phyloP scores from a whole-genome alignment of 2,797 vertebrate genomes.

The Clarias platycephalus region DNA sequence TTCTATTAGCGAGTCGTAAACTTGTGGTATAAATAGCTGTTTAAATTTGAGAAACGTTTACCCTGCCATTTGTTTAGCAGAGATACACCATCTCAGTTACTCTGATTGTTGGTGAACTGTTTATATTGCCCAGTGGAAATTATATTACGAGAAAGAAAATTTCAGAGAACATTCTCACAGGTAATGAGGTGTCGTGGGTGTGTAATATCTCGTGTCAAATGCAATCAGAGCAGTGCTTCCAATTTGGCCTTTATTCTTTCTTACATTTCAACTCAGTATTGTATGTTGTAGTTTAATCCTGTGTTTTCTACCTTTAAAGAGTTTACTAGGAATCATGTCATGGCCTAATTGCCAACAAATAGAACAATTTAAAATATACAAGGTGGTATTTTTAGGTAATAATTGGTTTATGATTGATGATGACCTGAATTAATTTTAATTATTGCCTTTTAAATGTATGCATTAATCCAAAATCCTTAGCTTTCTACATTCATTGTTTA shows the following conservation, averaged over 20 bases:
- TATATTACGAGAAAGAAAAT: slow-evolving; percentile 10
- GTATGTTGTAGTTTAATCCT: neutral
- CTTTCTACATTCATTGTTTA: neutral
- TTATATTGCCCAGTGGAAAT: slow-evolving; percentile 24
- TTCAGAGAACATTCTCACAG: neutral
- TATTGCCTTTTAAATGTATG: neutral
- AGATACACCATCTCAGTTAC: neutral
- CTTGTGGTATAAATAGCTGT: slow-evolving; percentile 53
- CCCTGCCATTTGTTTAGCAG: neutral
- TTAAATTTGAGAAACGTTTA: slow-evolving; percentile 62
- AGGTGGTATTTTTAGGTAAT: neutral
- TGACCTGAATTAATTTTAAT: neutral
- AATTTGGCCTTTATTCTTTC: neutral
- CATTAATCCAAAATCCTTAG: neutral
- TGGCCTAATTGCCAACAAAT: neutral
- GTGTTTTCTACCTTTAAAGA: neutral
- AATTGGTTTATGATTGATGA: neutral
- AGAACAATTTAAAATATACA: neutral
- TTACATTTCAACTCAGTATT: slow-evolving; percentile 10
- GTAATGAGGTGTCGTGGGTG: neutral
- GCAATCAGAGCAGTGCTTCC: slow-evolving; percentile 13
- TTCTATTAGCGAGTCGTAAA: neutral
- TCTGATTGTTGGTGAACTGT: slow-evolving; percentile 54
- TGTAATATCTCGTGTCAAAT: slow-evolving; percentile 28
- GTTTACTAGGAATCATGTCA: neutral